phyloP scores from a whole-genome alignment of 2,113 vertebrate genomes.

The Menura novaehollandiae region DNA sequence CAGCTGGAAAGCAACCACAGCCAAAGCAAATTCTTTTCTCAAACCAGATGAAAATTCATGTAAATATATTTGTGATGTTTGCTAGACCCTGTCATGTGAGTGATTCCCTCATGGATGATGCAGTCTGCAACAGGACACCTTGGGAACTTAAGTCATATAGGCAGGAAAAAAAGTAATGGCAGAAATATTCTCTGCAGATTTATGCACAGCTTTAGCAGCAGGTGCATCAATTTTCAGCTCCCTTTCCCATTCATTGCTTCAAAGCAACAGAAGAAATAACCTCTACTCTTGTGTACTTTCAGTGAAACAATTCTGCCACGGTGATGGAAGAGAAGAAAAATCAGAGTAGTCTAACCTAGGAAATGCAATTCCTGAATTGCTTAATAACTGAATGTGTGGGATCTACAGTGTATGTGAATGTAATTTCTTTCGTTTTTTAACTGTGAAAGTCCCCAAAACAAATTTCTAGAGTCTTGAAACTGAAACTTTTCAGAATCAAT shows the following conservation, averaged over 20 bases:
- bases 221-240: background rate
- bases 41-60: background rate
- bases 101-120: background rate
- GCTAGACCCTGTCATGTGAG: background rate
- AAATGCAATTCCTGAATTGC: background rate
- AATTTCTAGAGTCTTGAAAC: background rate
- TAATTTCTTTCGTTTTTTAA: background rate
- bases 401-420: background rate
- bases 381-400: background rate
- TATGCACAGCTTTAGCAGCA: background rate
- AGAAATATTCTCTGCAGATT: background rate
- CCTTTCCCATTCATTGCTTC: background rate
- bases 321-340: background rate
- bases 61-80: background rate
- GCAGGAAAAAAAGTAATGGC: background rate
- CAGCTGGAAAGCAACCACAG: background rate
- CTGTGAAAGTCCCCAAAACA: rapidly evolving
- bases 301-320: background rate
- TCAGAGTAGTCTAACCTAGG: background rate
- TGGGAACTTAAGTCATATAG: background rate
- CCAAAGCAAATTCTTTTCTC: background rate
- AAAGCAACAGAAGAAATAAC: background rate
- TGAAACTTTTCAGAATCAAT: background rate
- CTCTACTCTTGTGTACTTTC: background rate
- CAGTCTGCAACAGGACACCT: background rate